These are phyloP conservation scores for Pipistrellus pipistrellus DNA, from an alignment of 2,797 vertebrate species.

Conservation along the genomic window DNA sequence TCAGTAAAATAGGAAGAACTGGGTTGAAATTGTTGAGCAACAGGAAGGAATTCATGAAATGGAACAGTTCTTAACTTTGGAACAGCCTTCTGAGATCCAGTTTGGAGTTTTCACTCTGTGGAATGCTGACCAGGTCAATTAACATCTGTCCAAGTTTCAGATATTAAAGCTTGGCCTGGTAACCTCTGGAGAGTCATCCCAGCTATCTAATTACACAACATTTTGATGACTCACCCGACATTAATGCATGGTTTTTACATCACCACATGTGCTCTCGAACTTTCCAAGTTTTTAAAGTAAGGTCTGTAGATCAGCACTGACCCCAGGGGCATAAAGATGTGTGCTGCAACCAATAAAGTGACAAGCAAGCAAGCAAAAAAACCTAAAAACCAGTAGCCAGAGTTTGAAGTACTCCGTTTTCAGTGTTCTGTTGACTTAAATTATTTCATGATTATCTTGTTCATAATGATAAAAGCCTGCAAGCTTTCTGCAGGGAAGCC, in stretches of 20 bases:
- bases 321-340: conserved; percentile 18
- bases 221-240: not conserved
- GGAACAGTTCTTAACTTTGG: conserved; percentile 10
- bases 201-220: not conserved
- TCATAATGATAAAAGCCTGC: not conserved
- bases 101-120: not conserved
- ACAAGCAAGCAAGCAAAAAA: not conserved
- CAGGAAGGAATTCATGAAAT: conserved; percentile 26
- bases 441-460: conserved; percentile 30
- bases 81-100: not conserved
- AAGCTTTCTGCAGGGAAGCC: not conserved
- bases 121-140: not conserved
- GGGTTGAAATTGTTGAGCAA: not conserved
- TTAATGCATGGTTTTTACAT: conserved; percentile 1
- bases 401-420: not conserved
- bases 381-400: not conserved
- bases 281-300: conserved; percentile 21
- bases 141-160: not conserved
- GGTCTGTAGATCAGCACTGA: conserved; percentile 15
- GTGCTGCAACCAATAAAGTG: not conserved
- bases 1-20: conserved; percentile 47
- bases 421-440: conserved; percentile 2
- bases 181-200: not conserved
- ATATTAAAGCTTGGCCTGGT: not conserved
- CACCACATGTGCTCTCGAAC: not conserved